Evolutionary conservation across 2,113 vertebrate genomes (phyloP).

Genomic region (Pterophyllum scalare): DNA sequence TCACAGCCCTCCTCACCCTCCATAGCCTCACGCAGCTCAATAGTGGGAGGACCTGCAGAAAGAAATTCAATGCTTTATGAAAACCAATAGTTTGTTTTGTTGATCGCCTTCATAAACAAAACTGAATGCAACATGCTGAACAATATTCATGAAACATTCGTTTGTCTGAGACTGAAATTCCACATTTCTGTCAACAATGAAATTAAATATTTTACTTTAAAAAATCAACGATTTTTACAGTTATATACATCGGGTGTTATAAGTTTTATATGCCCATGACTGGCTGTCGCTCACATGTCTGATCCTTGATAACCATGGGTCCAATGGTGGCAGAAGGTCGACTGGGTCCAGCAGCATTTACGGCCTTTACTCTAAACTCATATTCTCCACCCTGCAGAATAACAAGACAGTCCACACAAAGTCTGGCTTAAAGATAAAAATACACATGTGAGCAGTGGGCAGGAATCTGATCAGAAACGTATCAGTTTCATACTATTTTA

Average conservation of each 20-base stretch:
- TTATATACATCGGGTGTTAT: no score
- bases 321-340: constrained; percentile 92
- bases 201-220: not conserved
- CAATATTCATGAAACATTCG: not conserved
- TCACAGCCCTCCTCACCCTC: constrained; percentile 94
- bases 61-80: not conserved
- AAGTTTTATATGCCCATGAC: not conserved
- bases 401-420: not conserved
- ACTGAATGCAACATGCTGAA: not conserved
- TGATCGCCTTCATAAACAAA: not conserved
- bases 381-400: constrained; percentile 90
- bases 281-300: constrained; percentile 89
- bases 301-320: constrained; percentile 93
- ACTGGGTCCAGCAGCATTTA: constrained; percentile 94
- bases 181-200: not conserved
- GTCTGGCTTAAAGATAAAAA: not conserved
- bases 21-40: constrained; percentile 91
- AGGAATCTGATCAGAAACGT: not conserved
- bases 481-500: not conserved
- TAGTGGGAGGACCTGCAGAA: constrained; percentile 89
- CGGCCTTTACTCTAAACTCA: constrained; percentile 97
- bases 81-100: not conserved
- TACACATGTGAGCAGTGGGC: not conserved
- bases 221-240: not conserved
- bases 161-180: no score